Evolutionary conservation across 2,888 invertebrate species (phyloP).

Genomic region (Chrysopilus asiliformis): DNA sequence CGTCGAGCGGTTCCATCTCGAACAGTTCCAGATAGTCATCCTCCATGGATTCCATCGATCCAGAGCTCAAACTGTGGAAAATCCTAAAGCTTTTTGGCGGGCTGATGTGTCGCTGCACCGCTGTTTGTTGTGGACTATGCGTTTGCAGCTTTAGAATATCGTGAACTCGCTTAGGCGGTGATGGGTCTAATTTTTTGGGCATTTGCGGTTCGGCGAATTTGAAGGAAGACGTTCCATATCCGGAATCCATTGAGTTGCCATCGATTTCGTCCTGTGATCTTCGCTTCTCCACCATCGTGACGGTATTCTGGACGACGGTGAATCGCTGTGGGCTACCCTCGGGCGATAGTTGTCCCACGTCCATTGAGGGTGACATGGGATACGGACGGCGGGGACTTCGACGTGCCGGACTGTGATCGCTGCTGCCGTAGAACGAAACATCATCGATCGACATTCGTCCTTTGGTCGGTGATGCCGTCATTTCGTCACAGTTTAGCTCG

Average conservation of each 20-base stretch:
- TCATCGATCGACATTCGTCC: conserved; percentile 27
- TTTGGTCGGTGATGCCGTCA: conserved; percentile 8
- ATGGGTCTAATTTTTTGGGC: conserved; percentile 25
- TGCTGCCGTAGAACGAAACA: conserved; percentile 31
- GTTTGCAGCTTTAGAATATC: conserved; percentile 10
- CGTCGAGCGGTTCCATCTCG: conserved; percentile 43
- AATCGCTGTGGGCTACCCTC: conserved; percentile 33
- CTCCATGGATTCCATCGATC: conserved; percentile 46
- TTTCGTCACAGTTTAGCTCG: conserved; percentile 6
- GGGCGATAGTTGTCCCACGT: conserved; percentile 24
- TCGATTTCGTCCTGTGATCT: conserved; percentile 39
- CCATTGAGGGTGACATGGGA: conserved; percentile 16
- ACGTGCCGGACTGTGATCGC: conserved; percentile 18
- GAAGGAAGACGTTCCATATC: conserved; percentile 35
- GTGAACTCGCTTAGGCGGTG: conserved; percentile 8
- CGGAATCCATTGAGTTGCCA: conserved; percentile 46
- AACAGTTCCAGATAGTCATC: conserved; percentile 52
- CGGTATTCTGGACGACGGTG: conserved; percentile 15
- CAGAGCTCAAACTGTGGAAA: conserved; percentile 40
- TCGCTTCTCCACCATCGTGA: conserved; percentile 17
- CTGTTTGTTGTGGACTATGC: conserved; percentile 2
- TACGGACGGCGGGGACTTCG: conserved; percentile 14
- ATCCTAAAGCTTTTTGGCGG: conserved; percentile 31
- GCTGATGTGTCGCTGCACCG: not conserved
- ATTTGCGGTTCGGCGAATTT: conserved; percentile 33